Conservation (phyloP, 1,140 invertebrate genomes). For the Lucilia cuprina region DNA sequence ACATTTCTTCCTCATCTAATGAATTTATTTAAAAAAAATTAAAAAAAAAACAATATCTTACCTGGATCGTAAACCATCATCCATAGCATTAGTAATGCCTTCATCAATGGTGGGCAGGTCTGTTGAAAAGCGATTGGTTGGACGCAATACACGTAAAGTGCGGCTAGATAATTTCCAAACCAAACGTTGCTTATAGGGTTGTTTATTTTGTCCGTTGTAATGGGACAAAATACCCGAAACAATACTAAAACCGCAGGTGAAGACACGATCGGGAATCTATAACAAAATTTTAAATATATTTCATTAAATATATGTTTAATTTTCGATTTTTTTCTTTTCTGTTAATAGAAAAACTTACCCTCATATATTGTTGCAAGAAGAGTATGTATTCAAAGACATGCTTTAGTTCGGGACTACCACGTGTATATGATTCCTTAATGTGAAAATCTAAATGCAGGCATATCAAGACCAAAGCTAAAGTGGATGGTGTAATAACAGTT, state of each 20-base stretch:
- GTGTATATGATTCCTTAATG: slow-evolving; percentile 60
- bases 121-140: slow-evolving; percentile 76
- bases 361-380: slow-evolving; percentile 60
- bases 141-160: slow-evolving; percentile 73
- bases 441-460: slow-evolving; percentile 71
- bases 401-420: slow-evolving; percentile 58
- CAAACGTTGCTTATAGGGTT: slow-evolving; percentile 75
- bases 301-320: neutral
- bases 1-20: too few species aligned
- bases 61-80: slow-evolving; percentile 60
- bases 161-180: slow-evolving; percentile 75
- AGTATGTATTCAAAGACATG: slow-evolving; percentile 61
- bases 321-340: neutral
- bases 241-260: slow-evolving; percentile 67
- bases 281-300: slow-evolving; percentile 12
- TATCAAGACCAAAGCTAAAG: slow-evolving; percentile 75
- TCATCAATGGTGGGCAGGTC: slow-evolving; percentile 78
- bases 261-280: slow-evolving; percentile 73
- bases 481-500: slow-evolving; percentile 71
- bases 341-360: slow-evolving; percentile 41
- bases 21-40: neutral
- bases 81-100: slow-evolving; percentile 58
- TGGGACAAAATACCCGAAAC: slow-evolving; percentile 70
- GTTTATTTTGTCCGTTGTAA: slow-evolving; percentile 75
- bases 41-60: slow-evolving; percentile 41